Evolutionary conservation across 2,888 invertebrate genomes (phyloP), one percentile per base, ranked within the genome.

Genomic region (Cepaea hortensis): DNA sequence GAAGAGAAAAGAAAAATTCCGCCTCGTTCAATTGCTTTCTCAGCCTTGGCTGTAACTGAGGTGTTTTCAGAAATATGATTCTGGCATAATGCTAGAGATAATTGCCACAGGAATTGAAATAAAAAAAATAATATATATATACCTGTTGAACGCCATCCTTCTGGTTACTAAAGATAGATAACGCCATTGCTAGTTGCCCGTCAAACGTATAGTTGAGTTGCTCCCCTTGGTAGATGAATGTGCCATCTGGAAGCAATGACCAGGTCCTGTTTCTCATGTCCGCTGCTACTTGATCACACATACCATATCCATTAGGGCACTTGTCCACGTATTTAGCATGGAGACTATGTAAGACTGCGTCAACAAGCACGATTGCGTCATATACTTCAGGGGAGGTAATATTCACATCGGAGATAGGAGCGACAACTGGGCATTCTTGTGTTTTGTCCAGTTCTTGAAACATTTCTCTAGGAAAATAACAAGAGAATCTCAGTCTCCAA

Each of bases 311-410:
- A 55, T 83, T 80, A 0, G 89, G 89, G 85, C 93, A 93, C 0
- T 88, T 81, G 20, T 55, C 68, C 11, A 72, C 80, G 73, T 90
- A 89, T 15, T 89, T 83, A 0, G 85, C 84, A 73, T 91, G 89
- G 9, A 92, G 48, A 3, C 90, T 90, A 80, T 91, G 91, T 7
- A 92, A 85, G 4, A 90, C 83, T 4, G 91, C 84, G 84, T 92
- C 92, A 5, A 91, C 90, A 0, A 89, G 87, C 55, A 87, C 76
- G 7, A 93, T 91, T 13, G 92, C 85, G 46, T 90, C 88, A 18
- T 91, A 90, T 3, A 91, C 90, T n/a, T 80, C 77, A 50, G 89
- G 81, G 1, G 87, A 84, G 0, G 87, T 85, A 3, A 62, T 46
- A 0, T 65, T 18, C 2, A 20, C 5, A 35, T 83, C 20, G 84